A percentile compares a stretch with the other conserved stretches of the same genome.
Conservation (phyloP, 2,797 vertebrate species). For the Triplophysa yarkandensis region DNA sequence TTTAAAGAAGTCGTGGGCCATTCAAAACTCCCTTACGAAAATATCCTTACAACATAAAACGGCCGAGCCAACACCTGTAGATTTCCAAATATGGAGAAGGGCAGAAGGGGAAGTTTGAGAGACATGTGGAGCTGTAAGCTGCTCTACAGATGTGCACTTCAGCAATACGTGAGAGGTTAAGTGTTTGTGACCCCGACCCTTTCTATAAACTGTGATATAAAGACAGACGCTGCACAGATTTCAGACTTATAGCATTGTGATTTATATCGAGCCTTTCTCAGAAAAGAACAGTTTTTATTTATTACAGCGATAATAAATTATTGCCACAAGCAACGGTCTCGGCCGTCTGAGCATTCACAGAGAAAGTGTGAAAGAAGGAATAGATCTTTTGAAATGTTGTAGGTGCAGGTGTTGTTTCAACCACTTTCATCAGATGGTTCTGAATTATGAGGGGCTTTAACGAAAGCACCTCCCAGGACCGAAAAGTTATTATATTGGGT, state of each 20-base stretch:
- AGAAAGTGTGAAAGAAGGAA: not conserved
- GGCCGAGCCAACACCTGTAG: conserved; percentile 27
- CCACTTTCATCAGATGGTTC: not conserved
- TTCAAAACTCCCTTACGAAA: conserved; percentile 23
- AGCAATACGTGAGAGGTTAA: conserved; percentile 43
- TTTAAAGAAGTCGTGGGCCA: conserved; percentile 28
- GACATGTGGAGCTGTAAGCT: conserved; percentile 31
- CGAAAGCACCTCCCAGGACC: not conserved
- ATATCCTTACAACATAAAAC: conserved; percentile 18
- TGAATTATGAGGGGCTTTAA: not conserved
- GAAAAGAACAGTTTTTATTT: conserved; percentile 12
- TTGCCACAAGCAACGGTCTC: not conserved
- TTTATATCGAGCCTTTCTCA: not conserved
- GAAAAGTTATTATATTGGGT: not conserved
- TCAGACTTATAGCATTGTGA: not conserved
- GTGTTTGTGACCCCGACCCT: conserved; percentile 45
- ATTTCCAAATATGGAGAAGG: conserved; percentile 22
- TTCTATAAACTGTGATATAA: conserved; percentile 46
- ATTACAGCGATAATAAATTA: conserved; percentile 23
- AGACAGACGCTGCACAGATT: conserved; percentile 29
- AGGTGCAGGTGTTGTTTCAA: not conserved
- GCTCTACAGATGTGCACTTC: conserved; percentile 52
- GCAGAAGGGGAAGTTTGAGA: conserved; percentile 9
- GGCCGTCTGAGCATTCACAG: not conserved
- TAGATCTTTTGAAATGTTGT: not conserved